Base-by-base conservation (phyloP, 1,140 invertebrate genomes). In the Polypedilum pembai region DNA sequence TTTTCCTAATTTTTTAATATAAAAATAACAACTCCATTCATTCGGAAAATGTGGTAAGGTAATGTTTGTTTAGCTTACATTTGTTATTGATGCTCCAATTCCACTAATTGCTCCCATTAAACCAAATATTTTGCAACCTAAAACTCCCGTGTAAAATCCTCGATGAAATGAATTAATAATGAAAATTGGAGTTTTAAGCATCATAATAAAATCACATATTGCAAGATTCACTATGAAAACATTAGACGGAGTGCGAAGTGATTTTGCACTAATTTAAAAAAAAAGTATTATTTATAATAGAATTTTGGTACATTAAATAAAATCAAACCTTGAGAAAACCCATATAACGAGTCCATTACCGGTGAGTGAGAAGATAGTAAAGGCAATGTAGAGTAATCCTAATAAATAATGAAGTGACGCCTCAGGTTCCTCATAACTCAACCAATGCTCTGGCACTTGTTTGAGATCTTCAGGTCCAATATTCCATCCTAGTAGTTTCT, bases 311-410 rank as follows among this genome's bases (percentile, higher is more conserved):
- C 24, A 33, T 5, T 33, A 1, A 33, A 33, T 33, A 33, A 33
- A 82, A 87, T 87, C 84, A 93, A 5, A 33, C 87, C 91, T 87
- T 75, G 88, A 87, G 81, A 96, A 96, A 76, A 96, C 90, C 87
- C 91, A 96, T 77, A 96, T 89, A 76, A 96, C 94, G 18, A 95
- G 84, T 40, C 93, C 92, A 81, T 96, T 96, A 76, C 94, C 94
- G 2, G 90, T 80, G 1, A 94, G 83, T 3, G 92, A 87, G 21
- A 91, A 86, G 56, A 92, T 86, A 17, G 91, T 93, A 75, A 95
- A 91, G 72, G 91, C 85, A 33, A 90, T 87, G 79, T 95, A 96
- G 76, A 92, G 83, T 74, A 95, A 84, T 1, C 90, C 94, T 1
- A 96, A 83, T 24, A 92, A 85, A 77, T 94, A 93, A 81, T 96